Conservation (phyloP, 2,888 invertebrate species). For the Hanleya hanleyi region DNA sequence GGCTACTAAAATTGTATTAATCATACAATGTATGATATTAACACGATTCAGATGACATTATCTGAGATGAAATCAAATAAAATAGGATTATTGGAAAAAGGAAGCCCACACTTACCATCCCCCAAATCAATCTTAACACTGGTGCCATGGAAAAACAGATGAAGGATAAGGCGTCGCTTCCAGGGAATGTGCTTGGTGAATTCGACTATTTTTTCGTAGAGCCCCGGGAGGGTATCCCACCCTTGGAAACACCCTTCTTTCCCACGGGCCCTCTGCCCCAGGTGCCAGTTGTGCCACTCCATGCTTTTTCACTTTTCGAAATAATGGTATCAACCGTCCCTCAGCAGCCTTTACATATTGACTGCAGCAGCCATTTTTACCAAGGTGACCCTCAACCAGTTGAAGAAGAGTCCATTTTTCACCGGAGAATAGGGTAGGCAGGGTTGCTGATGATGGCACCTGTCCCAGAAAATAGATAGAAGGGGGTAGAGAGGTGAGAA, state of each 20-base stretch:
- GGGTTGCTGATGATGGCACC: not conserved
- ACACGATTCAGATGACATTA: no score
- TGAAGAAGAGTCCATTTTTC: not conserved
- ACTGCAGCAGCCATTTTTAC: not conserved
- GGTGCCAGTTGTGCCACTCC: constrained; percentile 3
- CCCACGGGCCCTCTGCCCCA: not conserved
- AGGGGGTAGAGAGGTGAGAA: not conserved
- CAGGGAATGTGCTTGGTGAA: constrained; percentile 29
- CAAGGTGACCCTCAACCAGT: constrained; percentile 10
- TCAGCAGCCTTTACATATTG: not conserved
- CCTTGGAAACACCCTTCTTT: not conserved
- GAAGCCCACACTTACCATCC: constrained; percentile 48
- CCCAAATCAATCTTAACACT: constrained; percentile 44
- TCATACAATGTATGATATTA: no score
- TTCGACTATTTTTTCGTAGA: constrained; percentile 6
- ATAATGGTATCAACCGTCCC: no score
- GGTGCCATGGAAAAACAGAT: constrained; percentile 40
- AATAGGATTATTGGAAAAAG: no score
- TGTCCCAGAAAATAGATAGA: constrained; percentile 4
- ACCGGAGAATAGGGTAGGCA: not conserved
- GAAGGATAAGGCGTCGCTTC: constrained; percentile 39
- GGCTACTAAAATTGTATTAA: no score
- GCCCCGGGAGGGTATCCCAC: not conserved
- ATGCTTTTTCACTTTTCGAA: no score
- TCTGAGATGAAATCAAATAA: no score